Percentiles rank a stretch among this genome's conserved stretches.
phyloP scores from a whole-genome alignment of 1,140 invertebrate species.

The Drosophila arizonae region DNA sequence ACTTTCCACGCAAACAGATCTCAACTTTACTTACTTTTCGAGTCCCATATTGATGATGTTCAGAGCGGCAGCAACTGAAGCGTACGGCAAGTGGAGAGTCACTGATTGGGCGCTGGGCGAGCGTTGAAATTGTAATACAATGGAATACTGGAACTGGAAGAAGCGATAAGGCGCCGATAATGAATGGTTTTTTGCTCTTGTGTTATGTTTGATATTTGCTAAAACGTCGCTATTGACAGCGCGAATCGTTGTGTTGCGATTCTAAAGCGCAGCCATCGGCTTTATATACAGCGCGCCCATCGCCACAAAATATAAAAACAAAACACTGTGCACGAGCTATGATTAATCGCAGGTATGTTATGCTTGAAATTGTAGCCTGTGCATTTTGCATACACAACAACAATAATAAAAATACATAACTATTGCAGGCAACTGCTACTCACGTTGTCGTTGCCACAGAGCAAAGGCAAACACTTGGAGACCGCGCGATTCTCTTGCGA shows the following conservation, averaged over 20 bases:
- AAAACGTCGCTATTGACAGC: slow-evolving; percentile 1
- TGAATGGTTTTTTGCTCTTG: neutral
- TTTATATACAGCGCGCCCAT: slow-evolving; percentile 50
- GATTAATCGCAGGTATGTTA: slow-evolving; percentile 60
- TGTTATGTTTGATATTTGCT: slow-evolving; percentile 15
- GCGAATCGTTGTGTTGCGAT: slow-evolving; percentile 36
- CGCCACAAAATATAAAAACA: slow-evolving; percentile 20
- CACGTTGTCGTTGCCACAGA: slow-evolving; percentile 45
- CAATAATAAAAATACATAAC: slow-evolving; percentile 35
- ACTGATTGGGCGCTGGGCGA: slow-evolving; percentile 42
- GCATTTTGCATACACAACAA: neutral
- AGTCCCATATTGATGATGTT: slow-evolving; percentile 49
- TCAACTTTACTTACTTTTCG: slow-evolving; percentile 63
- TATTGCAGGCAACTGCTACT: slow-evolving; percentile 52
- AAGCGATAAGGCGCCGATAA: slow-evolving; percentile 56
- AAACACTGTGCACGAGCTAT: slow-evolving; percentile 57
- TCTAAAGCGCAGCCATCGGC: slow-evolving; percentile 15
- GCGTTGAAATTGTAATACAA: slow-evolving; percentile 31
- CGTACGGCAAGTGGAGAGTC: slow-evolving; percentile 51
- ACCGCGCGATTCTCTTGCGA: slow-evolving; percentile 37
- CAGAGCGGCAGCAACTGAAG: slow-evolving; percentile 49
- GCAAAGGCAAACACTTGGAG: slow-evolving; percentile 11
- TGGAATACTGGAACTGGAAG: slow-evolving; percentile 45
- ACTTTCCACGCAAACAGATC: neutral
- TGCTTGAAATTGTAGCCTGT: slow-evolving; percentile 51